Percentiles rank a stretch among this genome's conserved stretches.
Conservation (phyloP, 2,113 vertebrate genomes). For the Lepus europaeus region DNA sequence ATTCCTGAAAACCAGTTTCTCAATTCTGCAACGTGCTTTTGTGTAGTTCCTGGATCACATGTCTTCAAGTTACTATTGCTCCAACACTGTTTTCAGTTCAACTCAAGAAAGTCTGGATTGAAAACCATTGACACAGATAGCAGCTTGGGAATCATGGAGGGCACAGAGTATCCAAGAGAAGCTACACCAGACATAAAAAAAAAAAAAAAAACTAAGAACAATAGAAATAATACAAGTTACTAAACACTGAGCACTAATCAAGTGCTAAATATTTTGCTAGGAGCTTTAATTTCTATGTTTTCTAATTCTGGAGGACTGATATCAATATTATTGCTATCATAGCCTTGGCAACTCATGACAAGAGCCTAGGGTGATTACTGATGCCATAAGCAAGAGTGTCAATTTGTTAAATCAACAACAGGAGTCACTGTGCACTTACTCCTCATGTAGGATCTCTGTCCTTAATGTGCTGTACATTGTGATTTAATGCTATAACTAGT, state of each 20-base stretch:
- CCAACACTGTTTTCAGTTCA: background rate
- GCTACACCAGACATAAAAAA: background rate
- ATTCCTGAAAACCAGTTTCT: background rate
- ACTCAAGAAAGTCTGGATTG: background rate
- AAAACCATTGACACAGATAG: background rate
- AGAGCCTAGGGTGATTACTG: too few species aligned
- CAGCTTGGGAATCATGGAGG: too few species aligned
- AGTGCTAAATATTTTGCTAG: background rate
- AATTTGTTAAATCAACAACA: too few species aligned
- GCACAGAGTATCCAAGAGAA: background rate
- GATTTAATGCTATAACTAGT: too few species aligned
- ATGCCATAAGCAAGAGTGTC: too few species aligned
- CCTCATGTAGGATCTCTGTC: too few species aligned
- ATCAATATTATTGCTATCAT: background rate
- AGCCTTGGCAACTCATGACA: too few species aligned
- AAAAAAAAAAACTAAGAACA: background rate
- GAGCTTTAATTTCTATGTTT: background rate
- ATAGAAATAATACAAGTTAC: background rate
- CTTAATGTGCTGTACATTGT: too few species aligned
- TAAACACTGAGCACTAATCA: background rate
- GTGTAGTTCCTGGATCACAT: background rate
- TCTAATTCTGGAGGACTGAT: background rate
- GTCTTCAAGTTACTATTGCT: background rate
- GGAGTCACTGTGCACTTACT: too few species aligned
- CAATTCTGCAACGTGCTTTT: background rate